Evolutionary conservation across 2,888 invertebrate species (phyloP), one percentile per base, ranked within the genome.

Genomic region (Portevinia maculata): DNA sequence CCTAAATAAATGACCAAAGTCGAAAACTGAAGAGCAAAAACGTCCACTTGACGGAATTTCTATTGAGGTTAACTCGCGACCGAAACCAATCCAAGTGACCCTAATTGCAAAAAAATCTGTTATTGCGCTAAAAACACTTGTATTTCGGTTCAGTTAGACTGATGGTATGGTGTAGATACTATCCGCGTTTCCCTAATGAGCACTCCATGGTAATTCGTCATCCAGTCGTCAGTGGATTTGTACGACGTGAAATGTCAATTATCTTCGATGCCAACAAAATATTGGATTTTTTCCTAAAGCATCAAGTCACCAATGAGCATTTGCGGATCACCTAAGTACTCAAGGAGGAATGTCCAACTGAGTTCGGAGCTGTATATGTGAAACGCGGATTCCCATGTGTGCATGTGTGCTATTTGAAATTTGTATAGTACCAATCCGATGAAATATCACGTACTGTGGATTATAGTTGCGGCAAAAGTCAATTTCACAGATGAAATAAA

Each of bases 361-460:
- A n/a, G n/a, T n/a, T n/a, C n/a, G n/a, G n/a, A n/a, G n/a, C n/a
- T n/a, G n/a, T n/a, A n/a, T n/a, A n/a, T n/a, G 53, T 55, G 52
- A 34, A 46, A 11, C 41, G 64, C 41, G 39, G 24, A n/a, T 13
- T 4, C 34, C 15, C 28, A 9, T 44, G 28, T 8, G 6, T 41
- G 46, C 30, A 15, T 39, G 60, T 15, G n/a, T 57, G 48, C 4
- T n/a, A 34, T 59, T 52, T 17, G 13, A 28, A 65, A 28, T 34
- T 59, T 46, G 44, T 34, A 24, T 19, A 30, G 21, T 44, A 9
- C 9, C 30, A n/a, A 55, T 73, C 2, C 7, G 46, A 53, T 46
- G 53, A 41, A 79, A 60, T 74, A 65, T 79, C 79, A 79, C 79
- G 79, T 79, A 48, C 11, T 55, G 24, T 50, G 62, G 48, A 70